phyloP scores from a whole-genome alignment of 37 sponge, comb jelly and placozoan species.

The Crambe crambe region DNA sequence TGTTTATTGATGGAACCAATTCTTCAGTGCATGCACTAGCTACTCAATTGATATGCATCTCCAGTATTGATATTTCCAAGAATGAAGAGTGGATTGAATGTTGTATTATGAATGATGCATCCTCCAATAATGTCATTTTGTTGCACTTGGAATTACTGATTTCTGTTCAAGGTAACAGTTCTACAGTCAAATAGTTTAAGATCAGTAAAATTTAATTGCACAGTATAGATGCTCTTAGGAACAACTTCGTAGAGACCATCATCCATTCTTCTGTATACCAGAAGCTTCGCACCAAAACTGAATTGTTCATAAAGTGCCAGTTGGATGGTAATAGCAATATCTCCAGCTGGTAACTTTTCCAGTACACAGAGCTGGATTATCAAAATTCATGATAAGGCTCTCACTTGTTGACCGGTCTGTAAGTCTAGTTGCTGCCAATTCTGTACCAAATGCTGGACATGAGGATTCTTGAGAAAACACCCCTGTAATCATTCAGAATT shows the following conservation, averaged over 20 bases:
- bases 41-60: neutral
- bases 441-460: neutral
- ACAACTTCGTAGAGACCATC: neutral
- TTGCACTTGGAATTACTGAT: neutral
- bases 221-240: neutral
- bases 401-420: neutral
- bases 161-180: neutral
- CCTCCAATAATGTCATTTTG: conserved; percentile 11
- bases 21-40: neutral
- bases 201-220: neutral
- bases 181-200: neutral
- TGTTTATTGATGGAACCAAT: neutral
- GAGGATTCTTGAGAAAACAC: neutral
- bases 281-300: neutral
- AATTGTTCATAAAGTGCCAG: too few species aligned
- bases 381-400: neutral
- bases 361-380: neutral
- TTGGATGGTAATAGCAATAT: conserved; percentile 12
- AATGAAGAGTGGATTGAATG: neutral
- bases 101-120: neutral
- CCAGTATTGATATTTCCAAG: neutral
- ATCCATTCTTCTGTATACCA: neutral
- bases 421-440: neutral
- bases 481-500: too few species aligned
- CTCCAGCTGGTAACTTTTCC: conserved; percentile 5